Evolutionary conservation across 92 coral and sea anemone species (phyloP).

Genomic region (Zoanthus sansibaricus): DNA sequence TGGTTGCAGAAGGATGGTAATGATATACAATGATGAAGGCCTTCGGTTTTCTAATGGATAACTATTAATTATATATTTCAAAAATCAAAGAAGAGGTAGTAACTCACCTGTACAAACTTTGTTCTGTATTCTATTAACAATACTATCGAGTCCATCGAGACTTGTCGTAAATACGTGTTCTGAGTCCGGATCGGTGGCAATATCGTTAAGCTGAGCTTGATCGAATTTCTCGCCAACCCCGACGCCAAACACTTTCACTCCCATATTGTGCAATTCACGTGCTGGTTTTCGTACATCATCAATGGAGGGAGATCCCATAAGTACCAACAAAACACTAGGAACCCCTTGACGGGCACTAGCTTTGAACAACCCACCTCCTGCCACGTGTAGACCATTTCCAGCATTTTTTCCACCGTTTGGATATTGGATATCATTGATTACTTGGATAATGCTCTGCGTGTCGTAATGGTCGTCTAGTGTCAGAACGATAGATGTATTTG

Average conservation of each 20-base stretch:
- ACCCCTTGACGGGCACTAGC: slow-evolving; percentile 43
- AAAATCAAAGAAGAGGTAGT: no score
- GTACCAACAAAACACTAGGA: slow-evolving; percentile 20
- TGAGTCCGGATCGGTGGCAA: slow-evolving; percentile 38
- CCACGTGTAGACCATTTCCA: slow-evolving; percentile 6
- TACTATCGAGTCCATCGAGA: slow-evolving; percentile 9
- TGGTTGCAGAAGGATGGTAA: no score
- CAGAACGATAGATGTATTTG: slow-evolving; percentile 21
- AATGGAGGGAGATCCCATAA: slow-evolving; percentile 34
- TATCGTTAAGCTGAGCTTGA: slow-evolving; percentile 32
- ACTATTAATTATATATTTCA: no score
- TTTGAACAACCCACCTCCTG: slow-evolving; percentile 12
- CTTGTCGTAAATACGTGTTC: slow-evolving; percentile 29
- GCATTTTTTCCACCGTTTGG: slow-evolving; percentile 45
- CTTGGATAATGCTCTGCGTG: slow-evolving; percentile 11
- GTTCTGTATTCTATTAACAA: slow-evolving; percentile 2
- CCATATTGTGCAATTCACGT: slow-evolving; percentile 40
- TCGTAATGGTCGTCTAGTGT: slow-evolving; percentile 44
- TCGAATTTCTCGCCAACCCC: slow-evolving; percentile 16
- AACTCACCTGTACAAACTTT: slow-evolving; percentile 28
- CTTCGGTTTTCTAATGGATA: background rate
- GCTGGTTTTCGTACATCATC: slow-evolving; percentile 41
- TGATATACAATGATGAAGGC: no score
- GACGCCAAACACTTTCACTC: slow-evolving; percentile 31
- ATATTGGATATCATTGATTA: slow-evolving; percentile 22